These are phyloP conservation scores for Hipposideros larvatus DNA, from an alignment of 2,797 vertebrate species.

Conservation along the genomic window DNA sequence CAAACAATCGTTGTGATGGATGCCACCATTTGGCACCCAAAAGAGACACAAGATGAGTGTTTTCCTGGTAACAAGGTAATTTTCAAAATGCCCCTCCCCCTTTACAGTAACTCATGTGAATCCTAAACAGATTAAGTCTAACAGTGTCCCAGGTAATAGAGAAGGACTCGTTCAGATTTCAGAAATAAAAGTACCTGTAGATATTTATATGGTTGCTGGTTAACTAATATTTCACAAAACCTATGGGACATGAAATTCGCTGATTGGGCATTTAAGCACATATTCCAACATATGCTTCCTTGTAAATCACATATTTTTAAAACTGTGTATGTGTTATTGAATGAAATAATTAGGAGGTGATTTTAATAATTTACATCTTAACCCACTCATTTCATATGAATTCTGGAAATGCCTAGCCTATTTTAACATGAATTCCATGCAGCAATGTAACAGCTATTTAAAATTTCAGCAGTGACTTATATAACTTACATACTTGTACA, in stretches of 20 bases:
- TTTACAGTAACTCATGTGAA: neutral
- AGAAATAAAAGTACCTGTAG: constrained; percentile 5
- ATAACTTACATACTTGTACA: neutral
- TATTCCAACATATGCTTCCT: neutral
- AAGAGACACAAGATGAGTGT: neutral
- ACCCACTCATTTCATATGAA: neutral
- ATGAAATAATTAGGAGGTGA: neutral
- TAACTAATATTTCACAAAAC: constrained; percentile 20
- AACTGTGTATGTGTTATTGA: neutral
- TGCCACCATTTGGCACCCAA: neutral
- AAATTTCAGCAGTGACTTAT: neutral
- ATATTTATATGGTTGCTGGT: neutral
- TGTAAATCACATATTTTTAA: neutral
- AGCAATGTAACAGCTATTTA: neutral
- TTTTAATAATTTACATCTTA: constrained; percentile 29
- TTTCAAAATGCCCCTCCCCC: neutral
- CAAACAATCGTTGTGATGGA: neutral
- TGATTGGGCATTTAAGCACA: neutral
- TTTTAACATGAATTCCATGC: neutral
- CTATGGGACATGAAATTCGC: neutral
- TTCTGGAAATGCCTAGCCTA: neutral
- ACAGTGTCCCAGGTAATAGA: neutral
- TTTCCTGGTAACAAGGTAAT: constrained; percentile 2
- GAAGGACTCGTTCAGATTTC: neutral
- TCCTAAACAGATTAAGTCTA: neutral